Evolutionary conservation across 2,113 vertebrate species (phyloP).

Genomic region (Pogonocichla stellata): DNA sequence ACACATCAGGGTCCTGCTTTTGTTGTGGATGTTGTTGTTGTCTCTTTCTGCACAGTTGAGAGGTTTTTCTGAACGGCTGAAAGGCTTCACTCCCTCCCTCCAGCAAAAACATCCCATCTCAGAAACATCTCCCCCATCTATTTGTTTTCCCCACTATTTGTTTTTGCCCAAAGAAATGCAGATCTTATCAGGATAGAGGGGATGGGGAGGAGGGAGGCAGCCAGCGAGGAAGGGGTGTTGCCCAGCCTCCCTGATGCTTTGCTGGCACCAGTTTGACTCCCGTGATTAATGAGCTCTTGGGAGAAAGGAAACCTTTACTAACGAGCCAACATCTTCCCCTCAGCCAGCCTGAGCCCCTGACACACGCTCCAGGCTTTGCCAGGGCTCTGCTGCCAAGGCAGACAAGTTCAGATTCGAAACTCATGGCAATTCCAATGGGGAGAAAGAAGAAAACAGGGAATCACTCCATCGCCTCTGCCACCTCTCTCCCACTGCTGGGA

Average conservation of each 20-base stretch:
- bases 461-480: fast-evolving
- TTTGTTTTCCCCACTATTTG: neutral
- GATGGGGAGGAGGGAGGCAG: neutral
- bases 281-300: constrained; percentile 6
- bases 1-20: neutral
- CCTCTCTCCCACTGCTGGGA: neutral
- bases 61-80: neutral
- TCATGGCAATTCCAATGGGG: neutral
- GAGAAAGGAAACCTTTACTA: constrained; percentile 45
- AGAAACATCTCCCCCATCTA: neutral
- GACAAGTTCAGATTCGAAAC: neutral
- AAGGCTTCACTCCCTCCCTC: neutral
- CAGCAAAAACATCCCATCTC: neutral
- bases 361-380: neutral
- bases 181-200: neutral
- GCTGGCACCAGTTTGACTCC: neutral
- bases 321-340: neutral
- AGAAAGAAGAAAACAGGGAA: neutral
- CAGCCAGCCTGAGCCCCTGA: neutral
- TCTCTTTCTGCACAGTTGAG: neutral
- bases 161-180: neutral
- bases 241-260: neutral
- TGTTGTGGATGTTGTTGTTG: neutral
- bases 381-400: neutral
- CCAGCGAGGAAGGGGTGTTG: neutral